These are phyloP conservation scores for Oppia nitens DNA, from an alignment of 1,140 invertebrate species.

Conservation along the genomic window DNA sequence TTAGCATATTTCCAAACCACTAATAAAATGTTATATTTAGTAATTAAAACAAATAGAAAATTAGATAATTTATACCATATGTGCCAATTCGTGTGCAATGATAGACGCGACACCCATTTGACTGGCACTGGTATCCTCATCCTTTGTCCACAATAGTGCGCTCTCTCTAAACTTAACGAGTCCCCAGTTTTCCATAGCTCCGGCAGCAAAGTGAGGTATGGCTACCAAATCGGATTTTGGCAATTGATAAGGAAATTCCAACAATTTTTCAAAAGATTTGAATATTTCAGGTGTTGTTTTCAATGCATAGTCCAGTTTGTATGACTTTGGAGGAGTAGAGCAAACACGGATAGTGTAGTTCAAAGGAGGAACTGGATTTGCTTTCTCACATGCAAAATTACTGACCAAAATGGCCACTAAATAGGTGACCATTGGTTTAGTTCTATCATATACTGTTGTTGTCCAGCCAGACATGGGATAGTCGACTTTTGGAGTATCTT, in stretches of 20 bases:
- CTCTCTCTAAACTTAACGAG: conserved; percentile 10
- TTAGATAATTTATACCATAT: conserved; percentile 18
- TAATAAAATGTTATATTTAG: conserved; percentile 39
- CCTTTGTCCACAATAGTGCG: background rate
- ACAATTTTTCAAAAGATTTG: conserved; percentile 67
- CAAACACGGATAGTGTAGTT: background rate
- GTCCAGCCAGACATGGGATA: background rate
- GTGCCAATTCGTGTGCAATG: conserved; percentile 46
- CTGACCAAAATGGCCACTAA: conserved; percentile 75
- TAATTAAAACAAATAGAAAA: conserved; percentile 9
- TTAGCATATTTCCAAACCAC: conserved; percentile 64
- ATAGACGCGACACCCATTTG: conserved; percentile 62
- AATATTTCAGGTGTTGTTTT: conserved; percentile 52
- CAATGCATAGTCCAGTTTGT: conserved; percentile 44
- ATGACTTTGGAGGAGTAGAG: background rate
- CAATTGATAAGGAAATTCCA: conserved; percentile 60
- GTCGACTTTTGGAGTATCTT: background rate
- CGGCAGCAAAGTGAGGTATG: conserved; percentile 81
- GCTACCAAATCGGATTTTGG: conserved; percentile 53
- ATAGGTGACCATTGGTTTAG: conserved; percentile 80
- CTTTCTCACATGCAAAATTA: conserved; percentile 47
- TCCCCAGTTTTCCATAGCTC: conserved; percentile 94
- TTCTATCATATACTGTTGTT: conserved; percentile 46
- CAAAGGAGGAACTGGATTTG: background rate
- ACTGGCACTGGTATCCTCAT: conserved; percentile 31